phyloP scores from a whole-genome alignment of 2,113 vertebrate genomes.

The Chionis minor region DNA sequence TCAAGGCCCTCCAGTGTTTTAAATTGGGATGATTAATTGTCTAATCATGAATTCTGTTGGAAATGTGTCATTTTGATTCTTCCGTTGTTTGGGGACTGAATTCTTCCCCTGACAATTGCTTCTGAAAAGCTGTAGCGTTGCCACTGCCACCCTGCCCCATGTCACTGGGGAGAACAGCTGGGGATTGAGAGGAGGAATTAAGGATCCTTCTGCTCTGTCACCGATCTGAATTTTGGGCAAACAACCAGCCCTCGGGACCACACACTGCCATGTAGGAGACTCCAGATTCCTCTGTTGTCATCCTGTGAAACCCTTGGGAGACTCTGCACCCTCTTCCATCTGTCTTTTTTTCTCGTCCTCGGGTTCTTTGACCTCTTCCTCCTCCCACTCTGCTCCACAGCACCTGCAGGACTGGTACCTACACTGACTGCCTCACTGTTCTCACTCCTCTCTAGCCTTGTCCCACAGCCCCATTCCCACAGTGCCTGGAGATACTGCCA shows the following conservation, averaged over 20 bases:
- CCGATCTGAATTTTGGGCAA: background rate
- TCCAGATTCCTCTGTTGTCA: background rate
- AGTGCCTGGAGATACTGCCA: background rate
- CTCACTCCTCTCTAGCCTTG: background rate
- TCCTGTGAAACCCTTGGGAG: background rate
- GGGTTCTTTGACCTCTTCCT: background rate
- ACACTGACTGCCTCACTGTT: fast-evolving
- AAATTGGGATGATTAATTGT: background rate
- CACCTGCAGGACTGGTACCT: background rate
- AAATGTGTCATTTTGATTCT: slow-evolving; percentile 7
- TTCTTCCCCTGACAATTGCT: background rate
- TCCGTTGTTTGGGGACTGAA: background rate
- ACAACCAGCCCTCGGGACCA: background rate
- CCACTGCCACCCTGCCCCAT: background rate
- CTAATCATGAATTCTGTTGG: background rate
- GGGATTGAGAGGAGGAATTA: background rate
- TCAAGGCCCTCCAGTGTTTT: background rate
- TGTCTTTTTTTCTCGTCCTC: background rate
- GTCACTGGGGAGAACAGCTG: background rate
- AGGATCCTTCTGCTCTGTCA: background rate
- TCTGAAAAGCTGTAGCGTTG: background rate
- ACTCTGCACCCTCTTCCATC: background rate
- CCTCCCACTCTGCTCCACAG: background rate
- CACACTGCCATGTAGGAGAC: too few species aligned
- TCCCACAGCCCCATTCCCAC: background rate